A percentile compares a stretch with the other conserved stretches of the same genome.
phyloP scores from a whole-genome alignment of 2,113 vertebrate species.

The Mystacornis crossleyi region DNA sequence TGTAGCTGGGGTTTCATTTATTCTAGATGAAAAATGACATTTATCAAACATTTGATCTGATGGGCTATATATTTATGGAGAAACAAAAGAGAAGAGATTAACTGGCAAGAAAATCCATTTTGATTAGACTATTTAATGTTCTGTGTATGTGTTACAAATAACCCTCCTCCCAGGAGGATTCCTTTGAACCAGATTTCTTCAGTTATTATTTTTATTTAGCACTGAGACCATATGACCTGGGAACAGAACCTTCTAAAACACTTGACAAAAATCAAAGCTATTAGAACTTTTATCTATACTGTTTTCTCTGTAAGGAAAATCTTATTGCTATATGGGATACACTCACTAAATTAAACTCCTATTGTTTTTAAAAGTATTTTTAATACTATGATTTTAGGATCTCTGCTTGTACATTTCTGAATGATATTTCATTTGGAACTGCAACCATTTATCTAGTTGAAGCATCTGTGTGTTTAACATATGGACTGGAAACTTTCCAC shows the following conservation, averaged over 20 bases:
- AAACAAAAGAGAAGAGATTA: conserved; percentile 66
- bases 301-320: not conserved
- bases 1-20: conserved; percentile 67
- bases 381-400: not conserved
- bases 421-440: conserved; percentile 6
- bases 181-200: conserved; percentile 26
- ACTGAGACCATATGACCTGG: not conserved
- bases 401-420: not conserved
- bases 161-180: conserved; percentile 6
- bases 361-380: not conserved
- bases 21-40: conserved; percentile 71
- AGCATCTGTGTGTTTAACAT: conserved; percentile 29
- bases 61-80: conserved; percentile 63
- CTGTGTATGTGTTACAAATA: conserved; percentile 49
- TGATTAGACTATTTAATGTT: conserved; percentile 58
- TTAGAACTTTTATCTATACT: not conserved
- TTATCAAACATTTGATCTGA: conserved; percentile 70
- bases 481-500: conserved; percentile 58
- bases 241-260: not conserved
- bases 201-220: conserved; percentile 63
- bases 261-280: not conserved
- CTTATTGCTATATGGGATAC: not conserved
- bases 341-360: not conserved
- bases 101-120: conserved; percentile 67
- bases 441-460: not conserved